phyloP scores from a whole-genome alignment of 1,140 invertebrate species.

The Paraescarpia echinospica region DNA sequence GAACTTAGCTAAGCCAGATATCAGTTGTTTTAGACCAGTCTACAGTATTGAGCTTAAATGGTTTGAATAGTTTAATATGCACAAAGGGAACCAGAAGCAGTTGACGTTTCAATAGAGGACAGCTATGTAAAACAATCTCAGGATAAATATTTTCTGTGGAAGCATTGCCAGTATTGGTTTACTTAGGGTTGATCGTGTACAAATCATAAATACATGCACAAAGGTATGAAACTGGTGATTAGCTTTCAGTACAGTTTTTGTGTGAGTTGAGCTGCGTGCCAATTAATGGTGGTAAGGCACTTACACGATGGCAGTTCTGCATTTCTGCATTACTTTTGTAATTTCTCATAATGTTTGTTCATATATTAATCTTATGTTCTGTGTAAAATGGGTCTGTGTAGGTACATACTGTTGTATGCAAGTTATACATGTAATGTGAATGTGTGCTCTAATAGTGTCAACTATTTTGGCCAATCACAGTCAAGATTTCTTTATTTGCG shows the following conservation, averaged over 20 bases:
- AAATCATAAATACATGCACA: background rate
- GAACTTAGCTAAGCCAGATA: background rate
- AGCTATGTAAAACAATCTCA: background rate
- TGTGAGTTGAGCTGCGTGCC: background rate
- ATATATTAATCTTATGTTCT: background rate
- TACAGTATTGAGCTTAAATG: background rate
- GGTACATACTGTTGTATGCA: background rate
- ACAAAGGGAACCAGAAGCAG: background rate
- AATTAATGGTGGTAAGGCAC: background rate
- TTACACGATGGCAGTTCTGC: too few species aligned
- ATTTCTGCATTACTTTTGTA: background rate
- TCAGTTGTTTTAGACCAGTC: background rate
- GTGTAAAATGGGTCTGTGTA: background rate
- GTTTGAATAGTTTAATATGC: background rate
- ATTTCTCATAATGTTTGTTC: background rate
- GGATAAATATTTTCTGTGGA: background rate
- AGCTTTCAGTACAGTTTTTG: background rate
- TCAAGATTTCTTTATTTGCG: background rate
- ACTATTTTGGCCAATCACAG: background rate
- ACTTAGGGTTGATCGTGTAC: background rate
- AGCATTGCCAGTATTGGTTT: background rate
- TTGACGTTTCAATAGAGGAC: background rate
- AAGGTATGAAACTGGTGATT: background rate
- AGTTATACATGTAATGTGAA: background rate
- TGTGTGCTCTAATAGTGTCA: background rate